A percentile compares a stretch with the other conserved stretches of the same genome.
phyloP scores from a whole-genome alignment of 2,113 vertebrate genomes.

The Alethe diademata region DNA sequence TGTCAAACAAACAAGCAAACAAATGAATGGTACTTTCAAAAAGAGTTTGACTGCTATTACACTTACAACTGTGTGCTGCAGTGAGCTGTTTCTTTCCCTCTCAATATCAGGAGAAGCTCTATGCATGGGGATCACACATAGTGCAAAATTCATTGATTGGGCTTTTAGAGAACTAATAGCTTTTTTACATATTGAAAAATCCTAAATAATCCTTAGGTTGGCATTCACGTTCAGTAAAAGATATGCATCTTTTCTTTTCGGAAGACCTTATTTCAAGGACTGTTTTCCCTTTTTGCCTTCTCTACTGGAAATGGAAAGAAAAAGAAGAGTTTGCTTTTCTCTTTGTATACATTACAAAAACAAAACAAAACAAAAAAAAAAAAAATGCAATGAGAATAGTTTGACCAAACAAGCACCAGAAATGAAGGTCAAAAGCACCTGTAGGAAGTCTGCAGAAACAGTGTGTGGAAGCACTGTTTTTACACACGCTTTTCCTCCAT shows the following conservation, averaged over 20 bases:
- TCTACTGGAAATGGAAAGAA: neutral
- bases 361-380: neutral
- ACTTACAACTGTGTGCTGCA: neutral
- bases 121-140: neutral
- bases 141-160: neutral
- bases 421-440: neutral
- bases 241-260: neutral
- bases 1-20: neutral
- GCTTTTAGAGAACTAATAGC: neutral
- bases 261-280: neutral
- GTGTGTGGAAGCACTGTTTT: neutral
- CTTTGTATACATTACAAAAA: neutral
- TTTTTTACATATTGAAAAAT: neutral
- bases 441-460: neutral
- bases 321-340: neutral
- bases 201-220: neutral
- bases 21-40: neutral
- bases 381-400: neutral
- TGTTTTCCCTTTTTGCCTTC: neutral
- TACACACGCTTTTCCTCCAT: neutral
- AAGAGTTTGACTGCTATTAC: neutral
- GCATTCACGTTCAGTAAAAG: neutral
- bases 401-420: neutral
- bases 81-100: neutral
- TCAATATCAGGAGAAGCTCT: neutral